Conservation (phyloP, 2,797 vertebrate genomes). For the Takifugu rubripes region DNA sequence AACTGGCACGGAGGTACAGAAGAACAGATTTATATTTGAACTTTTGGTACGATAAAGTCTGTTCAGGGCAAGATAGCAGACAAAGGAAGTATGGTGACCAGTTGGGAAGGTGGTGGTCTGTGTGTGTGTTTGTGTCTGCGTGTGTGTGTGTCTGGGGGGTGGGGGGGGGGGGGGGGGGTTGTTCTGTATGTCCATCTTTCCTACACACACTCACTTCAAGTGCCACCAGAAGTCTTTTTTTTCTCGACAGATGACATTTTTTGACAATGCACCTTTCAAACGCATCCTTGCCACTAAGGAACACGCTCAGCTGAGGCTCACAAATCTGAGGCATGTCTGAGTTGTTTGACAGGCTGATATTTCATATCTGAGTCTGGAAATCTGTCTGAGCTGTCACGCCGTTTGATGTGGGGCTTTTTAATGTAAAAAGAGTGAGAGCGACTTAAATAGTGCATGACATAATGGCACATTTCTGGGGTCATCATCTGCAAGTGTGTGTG, state of each 20-base stretch:
- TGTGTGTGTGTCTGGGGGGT: too few species aligned
- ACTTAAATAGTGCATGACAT: slow-evolving; percentile 18
- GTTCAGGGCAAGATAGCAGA: too few species aligned
- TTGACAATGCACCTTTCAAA: too few species aligned
- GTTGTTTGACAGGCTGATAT: slow-evolving; percentile 9
- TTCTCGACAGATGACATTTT: slow-evolving; percentile 29
- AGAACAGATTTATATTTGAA: too few species aligned
- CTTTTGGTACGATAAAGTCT: too few species aligned
- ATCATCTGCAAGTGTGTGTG: not conserved
- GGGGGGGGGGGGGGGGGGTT: not conserved
- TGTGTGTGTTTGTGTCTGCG: not conserved
- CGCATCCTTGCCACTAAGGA: not conserved
- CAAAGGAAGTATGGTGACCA: too few species aligned
- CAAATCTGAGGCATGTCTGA: slow-evolving; percentile 9
- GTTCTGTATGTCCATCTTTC: slow-evolving; percentile 12
- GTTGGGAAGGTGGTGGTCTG: not conserved
- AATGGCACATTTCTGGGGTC: not conserved
- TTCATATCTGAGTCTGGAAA: slow-evolving; percentile 1
- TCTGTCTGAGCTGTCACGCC: not conserved
- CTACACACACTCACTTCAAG: not conserved
- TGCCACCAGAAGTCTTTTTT: slow-evolving; percentile 27
- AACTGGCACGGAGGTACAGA: too few species aligned
- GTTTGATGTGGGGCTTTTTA: slow-evolving; percentile 17
- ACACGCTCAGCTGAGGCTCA: slow-evolving; percentile 20
- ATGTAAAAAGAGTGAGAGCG: slow-evolving; percentile 18